These are phyloP conservation scores for Drosophila peninsularis DNA, from an alignment of 2,888 invertebrate genomes.

Conservation along the genomic window DNA sequence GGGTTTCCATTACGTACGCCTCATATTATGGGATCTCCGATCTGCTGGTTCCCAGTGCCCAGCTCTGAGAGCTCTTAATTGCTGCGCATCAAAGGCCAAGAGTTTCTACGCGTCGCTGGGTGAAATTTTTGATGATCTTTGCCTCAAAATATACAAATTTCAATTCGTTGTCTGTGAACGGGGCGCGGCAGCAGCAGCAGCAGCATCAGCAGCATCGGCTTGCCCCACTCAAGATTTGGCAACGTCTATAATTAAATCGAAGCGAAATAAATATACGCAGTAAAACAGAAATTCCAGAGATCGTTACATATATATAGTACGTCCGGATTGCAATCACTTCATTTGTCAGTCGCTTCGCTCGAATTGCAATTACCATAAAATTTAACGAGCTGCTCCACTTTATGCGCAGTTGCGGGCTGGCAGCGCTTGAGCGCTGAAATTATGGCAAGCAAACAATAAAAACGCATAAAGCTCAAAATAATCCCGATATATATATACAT, in stretches of 20 bases:
- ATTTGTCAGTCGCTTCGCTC: constrained; percentile 71
- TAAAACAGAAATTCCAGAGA: constrained; percentile 15
- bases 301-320: constrained; percentile 1
- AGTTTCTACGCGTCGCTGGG: constrained; percentile 48
- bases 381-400: constrained; percentile 77
- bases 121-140: constrained; percentile 44
- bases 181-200: constrained; percentile 52
- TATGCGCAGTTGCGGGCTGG: constrained; percentile 51
- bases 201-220: constrained; percentile 39
- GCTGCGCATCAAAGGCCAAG: constrained; percentile 30
- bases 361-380: constrained; percentile 80
- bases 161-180: constrained; percentile 45
- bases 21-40: constrained; percentile 56
- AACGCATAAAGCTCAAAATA: constrained; percentile 73
- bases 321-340: constrained; percentile 57
- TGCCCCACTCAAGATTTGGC: constrained; percentile 44
- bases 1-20: constrained; percentile 66
- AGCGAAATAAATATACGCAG: constrained; percentile 44
- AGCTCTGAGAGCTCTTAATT: constrained; percentile 54
- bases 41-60: constrained; percentile 54
- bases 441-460: constrained; percentile 76
- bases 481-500: constrained; percentile 51
- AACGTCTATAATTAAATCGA: constrained; percentile 73
- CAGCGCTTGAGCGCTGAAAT: constrained; percentile 72
- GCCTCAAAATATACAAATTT: constrained; percentile 25